Evolutionary conservation across 2,113 vertebrate genomes (phyloP).

Genomic region (Alligator mississippiensis): DNA sequence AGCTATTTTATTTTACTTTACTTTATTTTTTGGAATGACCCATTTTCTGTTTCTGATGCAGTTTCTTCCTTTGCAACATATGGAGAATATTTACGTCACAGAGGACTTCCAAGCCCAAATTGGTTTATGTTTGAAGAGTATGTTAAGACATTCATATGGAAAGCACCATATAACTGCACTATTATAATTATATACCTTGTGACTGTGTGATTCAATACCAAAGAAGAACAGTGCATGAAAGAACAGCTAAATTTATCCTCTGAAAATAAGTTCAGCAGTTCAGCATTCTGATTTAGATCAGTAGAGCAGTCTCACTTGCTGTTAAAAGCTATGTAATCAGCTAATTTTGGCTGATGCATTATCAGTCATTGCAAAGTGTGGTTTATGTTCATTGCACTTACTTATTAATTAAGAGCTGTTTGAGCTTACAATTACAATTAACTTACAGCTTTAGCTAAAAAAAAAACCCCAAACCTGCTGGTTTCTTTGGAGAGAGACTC

Average conservation of each 20-base stretch:
- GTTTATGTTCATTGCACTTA: conserved; percentile 43
- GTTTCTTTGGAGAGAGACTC: background rate
- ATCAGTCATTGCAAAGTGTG: conserved; percentile 24
- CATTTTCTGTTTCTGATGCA: background rate
- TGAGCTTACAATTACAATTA: conserved; percentile 5
- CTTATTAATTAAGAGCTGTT: conserved; percentile 42
- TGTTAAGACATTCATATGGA: conserved; percentile 53
- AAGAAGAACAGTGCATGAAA: conserved; percentile 52
- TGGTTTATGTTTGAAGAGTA: conserved; percentile 44
- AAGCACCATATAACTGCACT: conserved; percentile 31
- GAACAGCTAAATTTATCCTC: conserved; percentile 64
- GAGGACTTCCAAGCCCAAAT: conserved; percentile 53
- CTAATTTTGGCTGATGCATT: conserved; percentile 41
- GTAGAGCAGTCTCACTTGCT: conserved; percentile 54
- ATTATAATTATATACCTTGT: conserved; percentile 48
- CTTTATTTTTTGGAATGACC: background rate
- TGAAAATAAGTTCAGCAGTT: conserved; percentile 67
- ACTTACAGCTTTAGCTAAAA: background rate
- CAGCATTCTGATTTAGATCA: conserved; percentile 64
- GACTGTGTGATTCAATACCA: conserved; percentile 53
- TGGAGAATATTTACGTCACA: conserved; percentile 2
- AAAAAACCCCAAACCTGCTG: background rate
- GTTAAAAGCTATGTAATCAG: conserved; percentile 13
- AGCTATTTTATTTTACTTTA: too few species aligned
- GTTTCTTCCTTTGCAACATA: background rate